A percentile compares a stretch with the other conserved stretches of the same genome.
phyloP scores from a whole-genome alignment of 2,888 invertebrate genomes.

The Dione vanillae region DNA sequence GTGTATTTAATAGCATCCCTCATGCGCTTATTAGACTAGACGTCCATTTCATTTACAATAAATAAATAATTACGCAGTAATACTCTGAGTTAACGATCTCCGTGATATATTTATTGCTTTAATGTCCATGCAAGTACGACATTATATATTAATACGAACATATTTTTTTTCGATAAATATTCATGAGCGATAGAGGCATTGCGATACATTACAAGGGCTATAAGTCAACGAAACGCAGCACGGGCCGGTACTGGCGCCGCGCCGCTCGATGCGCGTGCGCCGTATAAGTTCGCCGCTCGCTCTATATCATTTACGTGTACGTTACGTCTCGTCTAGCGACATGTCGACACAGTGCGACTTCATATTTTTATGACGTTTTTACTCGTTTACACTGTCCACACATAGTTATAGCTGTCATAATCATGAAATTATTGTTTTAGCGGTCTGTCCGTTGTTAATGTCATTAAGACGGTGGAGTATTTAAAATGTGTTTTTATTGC shows the following conservation, averaged over 20 bases:
- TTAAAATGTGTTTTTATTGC: conserved; percentile 43
- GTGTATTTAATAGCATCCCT: conserved; percentile 65
- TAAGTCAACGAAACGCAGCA: conserved; percentile 79
- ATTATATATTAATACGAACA: conserved; percentile 65
- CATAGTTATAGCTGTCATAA: conserved; percentile 68
- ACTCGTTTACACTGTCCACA: conserved; percentile 67
- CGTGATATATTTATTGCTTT: conserved; percentile 75
- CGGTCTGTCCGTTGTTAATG: conserved; percentile 46
- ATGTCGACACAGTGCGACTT: conserved; percentile 72
- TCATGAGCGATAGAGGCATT: conserved; percentile 82
- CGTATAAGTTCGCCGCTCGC: conserved; percentile 47
- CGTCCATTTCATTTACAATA: conserved; percentile 68
- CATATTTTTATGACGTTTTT: conserved; percentile 75
- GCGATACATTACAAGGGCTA: conserved; percentile 77
- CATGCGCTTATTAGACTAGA: conserved; percentile 69
- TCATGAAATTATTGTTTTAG: conserved; percentile 65
- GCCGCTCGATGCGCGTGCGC: conserved; percentile 54
- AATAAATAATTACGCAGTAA: conserved; percentile 72
- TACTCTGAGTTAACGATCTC: conserved; percentile 65
- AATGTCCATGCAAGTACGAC: conserved; percentile 66
- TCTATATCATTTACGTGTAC: conserved; percentile 62
- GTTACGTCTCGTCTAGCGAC: conserved; percentile 64
- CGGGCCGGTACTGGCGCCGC: conserved; percentile 55
- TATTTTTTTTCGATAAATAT: conserved; percentile 79
- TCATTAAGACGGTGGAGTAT: conserved; percentile 35